Percentiles rank a stretch among this genome's conserved stretches.
Conservation (phyloP, 1,140 invertebrate genomes). For the Hermetia illucens region DNA sequence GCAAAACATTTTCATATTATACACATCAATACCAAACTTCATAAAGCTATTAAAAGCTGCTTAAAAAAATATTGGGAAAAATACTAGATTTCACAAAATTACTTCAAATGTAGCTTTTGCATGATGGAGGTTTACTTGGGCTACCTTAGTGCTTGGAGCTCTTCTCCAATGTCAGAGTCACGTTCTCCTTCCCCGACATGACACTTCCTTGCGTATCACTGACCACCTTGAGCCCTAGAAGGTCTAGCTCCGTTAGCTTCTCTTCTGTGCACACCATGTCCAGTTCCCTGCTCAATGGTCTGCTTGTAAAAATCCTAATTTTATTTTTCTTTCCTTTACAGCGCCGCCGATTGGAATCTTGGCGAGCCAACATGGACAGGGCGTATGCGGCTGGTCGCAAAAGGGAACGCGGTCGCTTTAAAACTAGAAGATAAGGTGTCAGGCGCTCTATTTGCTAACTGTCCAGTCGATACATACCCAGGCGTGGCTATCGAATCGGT, state of each 20-base stretch:
- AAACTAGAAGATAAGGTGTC: conserved; percentile 92
- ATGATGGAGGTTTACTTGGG: too few species aligned
- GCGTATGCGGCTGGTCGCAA: conserved; percentile 76
- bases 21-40: too few species aligned
- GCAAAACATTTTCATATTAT: too few species aligned
- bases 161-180: too few species aligned
- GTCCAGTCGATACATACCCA: conserved; percentile 93
- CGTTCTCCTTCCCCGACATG: not conserved
- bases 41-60: too few species aligned
- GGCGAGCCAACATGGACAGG: conserved; percentile 94
- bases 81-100: too few species aligned
- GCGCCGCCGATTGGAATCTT: conserved; percentile 96
- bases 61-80: too few species aligned
- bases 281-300: not conserved
- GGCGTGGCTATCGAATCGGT: conserved; percentile 90
- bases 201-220: not conserved
- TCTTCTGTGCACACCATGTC: not conserved
- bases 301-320: not conserved
- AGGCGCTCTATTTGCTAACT: conserved; percentile 95
- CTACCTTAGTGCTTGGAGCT: too few species aligned
- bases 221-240: too few species aligned
- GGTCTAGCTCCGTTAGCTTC: not conserved
- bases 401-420: conserved; percentile 72
- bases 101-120: too few species aligned
- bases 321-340: conserved; percentile 33